Evolutionary conservation across 2,888 invertebrate species (phyloP).

Genomic region (Cantharis rustica): DNA sequence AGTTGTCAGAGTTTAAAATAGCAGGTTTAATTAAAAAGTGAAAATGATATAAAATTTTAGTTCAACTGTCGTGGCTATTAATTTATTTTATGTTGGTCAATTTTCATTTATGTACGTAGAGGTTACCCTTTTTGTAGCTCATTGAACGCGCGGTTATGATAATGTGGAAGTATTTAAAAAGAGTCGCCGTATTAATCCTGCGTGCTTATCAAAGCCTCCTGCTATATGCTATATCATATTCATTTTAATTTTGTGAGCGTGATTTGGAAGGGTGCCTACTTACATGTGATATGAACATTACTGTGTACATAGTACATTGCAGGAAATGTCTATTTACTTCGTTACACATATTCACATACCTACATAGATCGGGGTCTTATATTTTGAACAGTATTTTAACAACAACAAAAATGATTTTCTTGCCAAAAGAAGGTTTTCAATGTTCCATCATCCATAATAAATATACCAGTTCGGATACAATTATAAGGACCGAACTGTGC

Average conservation of each 20-base stretch:
- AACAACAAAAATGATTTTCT: background rate
- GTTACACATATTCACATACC: background rate
- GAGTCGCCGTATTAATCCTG: slow-evolving; percentile 15
- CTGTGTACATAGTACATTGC: slow-evolving; percentile 33
- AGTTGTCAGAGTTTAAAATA: background rate
- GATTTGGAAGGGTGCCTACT: slow-evolving; percentile 24
- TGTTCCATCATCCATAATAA: background rate
- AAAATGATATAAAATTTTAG: background rate
- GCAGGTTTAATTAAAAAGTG: background rate
- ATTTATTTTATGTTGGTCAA: background rate
- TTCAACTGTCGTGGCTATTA: background rate
- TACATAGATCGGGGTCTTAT: slow-evolving; percentile 44
- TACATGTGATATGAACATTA: slow-evolving; percentile 27
- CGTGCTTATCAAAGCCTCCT: slow-evolving; percentile 30
- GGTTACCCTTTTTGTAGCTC: slow-evolving; percentile 14
- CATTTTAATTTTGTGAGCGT: slow-evolving; percentile 42
- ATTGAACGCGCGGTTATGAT: slow-evolving; percentile 14
- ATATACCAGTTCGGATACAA: slow-evolving; percentile 49
- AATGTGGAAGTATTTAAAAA: slow-evolving; percentile 26
- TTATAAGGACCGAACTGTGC: slow-evolving; percentile 49
- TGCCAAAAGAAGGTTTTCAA: background rate
- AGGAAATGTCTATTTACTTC: slow-evolving; percentile 50
- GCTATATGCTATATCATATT: slow-evolving; percentile 43
- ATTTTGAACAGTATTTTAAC: slow-evolving; percentile 30
- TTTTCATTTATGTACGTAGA: background rate